A percentile compares a stretch with the other conserved stretches of the same genome.
Evolutionary conservation across 1,140 invertebrate species (phyloP).

Genomic region (Bombus haemorrhoidalis): DNA sequence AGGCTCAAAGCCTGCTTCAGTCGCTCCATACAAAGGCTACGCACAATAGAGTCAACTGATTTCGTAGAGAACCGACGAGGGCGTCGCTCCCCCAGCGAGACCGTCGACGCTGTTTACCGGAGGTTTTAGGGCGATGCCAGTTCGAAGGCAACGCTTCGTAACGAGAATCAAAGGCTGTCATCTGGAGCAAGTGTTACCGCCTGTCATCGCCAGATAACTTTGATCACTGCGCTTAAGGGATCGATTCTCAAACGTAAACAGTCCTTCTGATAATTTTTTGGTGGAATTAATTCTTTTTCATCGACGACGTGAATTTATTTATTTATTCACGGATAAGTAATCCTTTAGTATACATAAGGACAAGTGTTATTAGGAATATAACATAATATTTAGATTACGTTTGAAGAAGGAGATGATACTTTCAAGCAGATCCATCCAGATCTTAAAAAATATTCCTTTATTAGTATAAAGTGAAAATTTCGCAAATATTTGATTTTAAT

Average conservation of each 20-base stretch:
- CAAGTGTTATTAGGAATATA: not conserved
- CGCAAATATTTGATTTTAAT: not conserved
- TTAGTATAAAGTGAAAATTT: not conserved
- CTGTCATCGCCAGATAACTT: constrained; percentile 66
- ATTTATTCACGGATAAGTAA: not conserved
- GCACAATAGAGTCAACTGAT: constrained; percentile 63
- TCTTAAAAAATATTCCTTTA: not conserved
- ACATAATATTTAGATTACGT: not conserved
- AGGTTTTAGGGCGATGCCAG: constrained; percentile 48
- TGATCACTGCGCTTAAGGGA: constrained; percentile 20
- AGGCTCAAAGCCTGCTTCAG: constrained; percentile 66
- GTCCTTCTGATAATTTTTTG: not conserved
- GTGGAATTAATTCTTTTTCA: not conserved
- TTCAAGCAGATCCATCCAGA: not conserved
- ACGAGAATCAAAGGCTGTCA: constrained; percentile 68
- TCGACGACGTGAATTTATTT: not conserved
- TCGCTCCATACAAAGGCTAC: constrained; percentile 61
- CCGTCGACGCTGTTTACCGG: constrained; percentile 41
- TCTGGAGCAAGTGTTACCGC: constrained; percentile 62
- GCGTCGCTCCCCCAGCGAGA: constrained; percentile 32
- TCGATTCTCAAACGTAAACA: not conserved
- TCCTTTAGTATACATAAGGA: not conserved
- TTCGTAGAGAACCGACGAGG: constrained; percentile 47
- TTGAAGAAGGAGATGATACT: no score
- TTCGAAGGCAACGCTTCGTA: constrained; percentile 52